A percentile compares a stretch with the other conserved stretches of the same genome.
Conservation (phyloP, 1,140 invertebrate genomes). For the Caenorhabditis remanei region DNA sequence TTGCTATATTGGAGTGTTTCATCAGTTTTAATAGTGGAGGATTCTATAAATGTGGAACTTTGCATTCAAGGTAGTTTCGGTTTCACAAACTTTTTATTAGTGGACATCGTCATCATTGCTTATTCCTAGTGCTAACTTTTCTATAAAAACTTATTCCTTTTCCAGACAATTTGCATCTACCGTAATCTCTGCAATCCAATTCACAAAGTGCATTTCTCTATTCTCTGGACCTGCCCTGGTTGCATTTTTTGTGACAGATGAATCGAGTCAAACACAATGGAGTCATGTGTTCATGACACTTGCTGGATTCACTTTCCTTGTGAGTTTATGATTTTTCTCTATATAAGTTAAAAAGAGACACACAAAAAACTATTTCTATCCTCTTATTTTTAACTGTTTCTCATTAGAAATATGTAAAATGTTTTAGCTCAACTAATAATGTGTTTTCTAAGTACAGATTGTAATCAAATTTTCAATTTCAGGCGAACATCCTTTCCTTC, state of each 20-base stretch:
- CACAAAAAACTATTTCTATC: no score
- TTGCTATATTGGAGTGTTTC: slow-evolving; percentile 67
- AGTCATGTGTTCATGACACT: slow-evolving; percentile 58
- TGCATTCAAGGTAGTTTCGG: slow-evolving; percentile 67
- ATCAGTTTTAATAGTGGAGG: slow-evolving; percentile 70
- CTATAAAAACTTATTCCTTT: background rate
- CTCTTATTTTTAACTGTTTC: no score
- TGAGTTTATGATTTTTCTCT: background rate
- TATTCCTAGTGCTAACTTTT: no score
- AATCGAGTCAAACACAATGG: slow-evolving; percentile 57
- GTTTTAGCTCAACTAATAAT: background rate
- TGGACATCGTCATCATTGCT: no score
- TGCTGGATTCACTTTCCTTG: slow-evolving; percentile 50
- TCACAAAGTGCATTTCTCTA: slow-evolving; percentile 62
- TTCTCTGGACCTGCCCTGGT: slow-evolving; percentile 39
- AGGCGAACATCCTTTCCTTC: slow-evolving; percentile 70
- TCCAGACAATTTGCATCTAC: slow-evolving; percentile 62
- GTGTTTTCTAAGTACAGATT: background rate
- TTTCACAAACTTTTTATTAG: background rate
- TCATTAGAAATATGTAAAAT: background rate
- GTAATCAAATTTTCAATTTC: background rate
- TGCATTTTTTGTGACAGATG: slow-evolving; percentile 57
- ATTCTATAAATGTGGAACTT: slow-evolving; percentile 72
- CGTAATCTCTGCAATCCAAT: slow-evolving; percentile 61
- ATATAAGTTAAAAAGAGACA: no score